Evolutionary conservation across 2,888 invertebrate genomes (phyloP).

Genomic region (Rutpela maculata): DNA sequence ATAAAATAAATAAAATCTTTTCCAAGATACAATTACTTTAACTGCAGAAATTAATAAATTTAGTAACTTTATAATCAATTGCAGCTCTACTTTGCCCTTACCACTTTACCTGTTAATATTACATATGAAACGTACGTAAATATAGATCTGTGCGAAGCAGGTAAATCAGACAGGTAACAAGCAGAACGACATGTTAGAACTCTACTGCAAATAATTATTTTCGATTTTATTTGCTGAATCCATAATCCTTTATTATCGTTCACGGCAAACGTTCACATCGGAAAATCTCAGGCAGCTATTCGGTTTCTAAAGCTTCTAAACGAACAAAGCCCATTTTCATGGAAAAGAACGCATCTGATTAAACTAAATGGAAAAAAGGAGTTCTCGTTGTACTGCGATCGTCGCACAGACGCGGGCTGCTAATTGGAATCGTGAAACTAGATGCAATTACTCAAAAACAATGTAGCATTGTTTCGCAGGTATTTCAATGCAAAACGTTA

Average conservation of each 20-base stretch:
- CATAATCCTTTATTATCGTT: background rate
- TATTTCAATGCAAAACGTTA: constrained; percentile 16
- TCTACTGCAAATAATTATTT: background rate
- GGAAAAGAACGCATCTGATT: constrained; percentile 3
- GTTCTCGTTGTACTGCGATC: background rate
- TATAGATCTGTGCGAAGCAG: too few relatives aligned
- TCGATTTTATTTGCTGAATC: background rate
- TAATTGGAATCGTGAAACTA: constrained; percentile 20
- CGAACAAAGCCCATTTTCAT: background rate
- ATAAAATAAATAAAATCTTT: too few relatives aligned
- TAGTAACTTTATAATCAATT: too few relatives aligned
- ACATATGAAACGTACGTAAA: too few relatives aligned
- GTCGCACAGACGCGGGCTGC: background rate
- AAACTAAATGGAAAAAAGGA: constrained; percentile 1
- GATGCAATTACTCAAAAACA: constrained; percentile 29
- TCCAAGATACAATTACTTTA: too few relatives aligned
- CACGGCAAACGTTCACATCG: background rate
- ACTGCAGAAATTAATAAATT: too few relatives aligned
- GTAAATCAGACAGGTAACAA: too few relatives aligned
- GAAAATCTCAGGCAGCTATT: background rate
- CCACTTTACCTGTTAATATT: too few relatives aligned
- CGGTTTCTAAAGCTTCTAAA: constrained; percentile 2
- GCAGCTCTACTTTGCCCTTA: too few relatives aligned
- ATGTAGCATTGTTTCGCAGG: constrained; percentile 9
- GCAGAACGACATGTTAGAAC: too few relatives aligned